Evolutionary conservation across 2,113 vertebrate species (phyloP).

Genomic region (Sinocyclocheilus anshuiensis): DNA sequence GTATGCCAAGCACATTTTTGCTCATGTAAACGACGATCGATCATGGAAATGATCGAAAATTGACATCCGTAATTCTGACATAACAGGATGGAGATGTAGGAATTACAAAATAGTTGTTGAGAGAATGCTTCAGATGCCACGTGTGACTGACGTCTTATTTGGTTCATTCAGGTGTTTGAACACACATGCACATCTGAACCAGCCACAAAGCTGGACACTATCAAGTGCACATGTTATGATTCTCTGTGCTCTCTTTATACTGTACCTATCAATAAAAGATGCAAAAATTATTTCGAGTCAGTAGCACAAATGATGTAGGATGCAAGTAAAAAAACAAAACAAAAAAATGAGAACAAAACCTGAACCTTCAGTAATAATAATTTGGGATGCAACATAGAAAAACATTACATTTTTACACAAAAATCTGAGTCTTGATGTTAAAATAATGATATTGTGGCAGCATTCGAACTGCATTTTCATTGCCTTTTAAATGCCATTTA

Average conservation of each 20-base stretch:
- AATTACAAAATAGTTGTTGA: neutral
- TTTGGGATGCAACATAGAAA: too few species aligned
- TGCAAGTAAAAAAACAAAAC: neutral
- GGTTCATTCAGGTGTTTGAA: slow-evolving; percentile 4
- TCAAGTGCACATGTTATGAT: neutral
- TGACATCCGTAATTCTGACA: neutral
- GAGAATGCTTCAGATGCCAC: neutral
- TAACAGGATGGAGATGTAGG: neutral
- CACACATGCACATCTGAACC: neutral
- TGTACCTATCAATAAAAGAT: neutral
- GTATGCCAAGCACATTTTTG: too few species aligned
- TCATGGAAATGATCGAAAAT: too few species aligned
- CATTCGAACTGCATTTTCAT: neutral
- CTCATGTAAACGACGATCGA: too few species aligned
- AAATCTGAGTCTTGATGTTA: neutral
- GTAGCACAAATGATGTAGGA: neutral
- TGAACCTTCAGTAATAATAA: neutral
- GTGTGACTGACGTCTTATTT: neutral
- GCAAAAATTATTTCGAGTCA: neutral
- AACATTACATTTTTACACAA: too few species aligned
- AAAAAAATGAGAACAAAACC: too few species aligned
- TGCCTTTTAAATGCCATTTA: neutral
- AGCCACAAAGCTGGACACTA: neutral
- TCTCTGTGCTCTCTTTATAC: neutral
- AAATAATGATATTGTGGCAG: neutral